phyloP scores from a whole-genome alignment of 2,888 invertebrate species.

The Drosophila sordidapex region DNA sequence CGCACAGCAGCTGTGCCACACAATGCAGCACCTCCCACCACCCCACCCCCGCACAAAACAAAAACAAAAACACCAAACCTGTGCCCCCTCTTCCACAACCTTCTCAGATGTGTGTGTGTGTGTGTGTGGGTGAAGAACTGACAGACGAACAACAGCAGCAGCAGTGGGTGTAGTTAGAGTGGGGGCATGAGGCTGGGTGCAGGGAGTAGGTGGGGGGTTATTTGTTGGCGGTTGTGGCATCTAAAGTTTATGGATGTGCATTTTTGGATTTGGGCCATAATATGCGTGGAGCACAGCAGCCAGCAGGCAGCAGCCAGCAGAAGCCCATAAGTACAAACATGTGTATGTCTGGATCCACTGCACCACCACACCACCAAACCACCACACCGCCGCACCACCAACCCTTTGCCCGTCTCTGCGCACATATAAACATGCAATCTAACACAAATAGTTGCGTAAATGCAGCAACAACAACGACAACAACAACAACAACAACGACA shows the following conservation, averaged over 20 bases:
- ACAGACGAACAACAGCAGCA: conserved; percentile 38
- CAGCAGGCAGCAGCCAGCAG: conserved; percentile 5
- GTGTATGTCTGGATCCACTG: conserved; percentile 11
- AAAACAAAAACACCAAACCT: conserved; percentile 1
- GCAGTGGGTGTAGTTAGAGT: neutral
- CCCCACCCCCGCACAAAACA: neutral
- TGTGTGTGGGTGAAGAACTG: conserved; percentile 33
- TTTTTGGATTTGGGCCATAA: conserved; percentile 33
- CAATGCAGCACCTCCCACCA: conserved; percentile 6
- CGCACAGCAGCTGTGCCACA: conserved; percentile 36
- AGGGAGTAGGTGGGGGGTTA: neutral
- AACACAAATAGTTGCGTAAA: conserved; percentile 75
- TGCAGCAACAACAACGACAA: conserved; percentile 36
- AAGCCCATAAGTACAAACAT: conserved; percentile 36
- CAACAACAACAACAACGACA: conserved; percentile 31
- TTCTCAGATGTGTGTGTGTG: neutral
- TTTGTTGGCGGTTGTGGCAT: neutral
- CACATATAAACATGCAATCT: conserved; percentile 45
- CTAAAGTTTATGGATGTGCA: conserved; percentile 31
- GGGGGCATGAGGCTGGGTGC: neutral
- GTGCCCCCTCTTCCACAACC: neutral
- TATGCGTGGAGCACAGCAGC: conserved; percentile 19
- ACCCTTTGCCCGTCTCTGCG: neutral
- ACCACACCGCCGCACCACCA: too few relatives aligned
- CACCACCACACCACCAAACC: too few relatives aligned